Conservation (phyloP, 2,888 invertebrate species). For the Epistrophella euchroma region DNA sequence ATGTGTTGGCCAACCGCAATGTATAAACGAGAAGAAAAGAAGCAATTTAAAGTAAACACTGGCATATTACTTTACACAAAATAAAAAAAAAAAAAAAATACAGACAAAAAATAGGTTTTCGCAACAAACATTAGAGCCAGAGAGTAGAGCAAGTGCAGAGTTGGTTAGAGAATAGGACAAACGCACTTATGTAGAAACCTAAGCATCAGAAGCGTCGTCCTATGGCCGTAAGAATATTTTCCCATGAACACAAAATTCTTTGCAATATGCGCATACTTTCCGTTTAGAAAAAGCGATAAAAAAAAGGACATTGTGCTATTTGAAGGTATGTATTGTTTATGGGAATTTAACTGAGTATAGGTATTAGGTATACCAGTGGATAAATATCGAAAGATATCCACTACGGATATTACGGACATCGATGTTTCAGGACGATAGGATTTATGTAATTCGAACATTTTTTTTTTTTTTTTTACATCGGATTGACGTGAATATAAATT, state of each 20-base stretch:
- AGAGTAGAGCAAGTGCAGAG: conserved; percentile 14
- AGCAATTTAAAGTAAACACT: conserved; percentile 44
- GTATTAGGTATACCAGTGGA: not conserved
- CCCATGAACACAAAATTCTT: conserved; percentile 44
- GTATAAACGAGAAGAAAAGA: conserved; percentile 39
- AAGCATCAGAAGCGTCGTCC: not conserved
- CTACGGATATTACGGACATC: conserved; percentile 37
- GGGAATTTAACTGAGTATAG: conserved; percentile 24
- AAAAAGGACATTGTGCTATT: conserved; percentile 56
- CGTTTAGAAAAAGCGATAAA: conserved; percentile 48
- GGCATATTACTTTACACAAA: conserved; percentile 33
- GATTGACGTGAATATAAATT: conserved; percentile 40
- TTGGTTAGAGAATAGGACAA: conserved; percentile 10
- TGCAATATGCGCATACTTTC: conserved; percentile 51
- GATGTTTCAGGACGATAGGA: conserved; percentile 31
- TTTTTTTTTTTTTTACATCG: not conserved
- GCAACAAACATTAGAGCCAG: not conserved
- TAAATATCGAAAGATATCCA: conserved; percentile 24
- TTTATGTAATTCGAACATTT: conserved; percentile 37
- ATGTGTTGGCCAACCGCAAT: conserved; percentile 44
- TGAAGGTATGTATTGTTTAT: conserved; percentile 31
- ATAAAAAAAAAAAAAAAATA: conserved; percentile 3
- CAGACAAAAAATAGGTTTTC: conserved; percentile 24
- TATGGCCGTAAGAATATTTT: conserved; percentile 18
- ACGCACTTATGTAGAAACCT: conserved; percentile 16